phyloP scores from a whole-genome alignment of 1,140 invertebrate species.

The Pissodes strobi region DNA sequence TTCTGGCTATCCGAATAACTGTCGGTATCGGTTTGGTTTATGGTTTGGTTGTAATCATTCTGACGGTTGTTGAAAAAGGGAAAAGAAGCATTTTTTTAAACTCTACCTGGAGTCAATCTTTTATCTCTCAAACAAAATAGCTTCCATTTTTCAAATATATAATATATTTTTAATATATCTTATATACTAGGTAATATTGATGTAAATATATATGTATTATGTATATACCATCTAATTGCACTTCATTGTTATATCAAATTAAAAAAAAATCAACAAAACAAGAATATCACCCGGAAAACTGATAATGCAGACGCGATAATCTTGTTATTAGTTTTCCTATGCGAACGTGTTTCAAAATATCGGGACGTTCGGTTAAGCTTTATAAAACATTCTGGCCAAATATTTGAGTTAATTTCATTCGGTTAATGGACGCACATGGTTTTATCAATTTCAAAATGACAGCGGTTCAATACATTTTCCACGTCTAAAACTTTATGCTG shows the following conservation, averaged over 20 bases:
- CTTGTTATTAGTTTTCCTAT: slow-evolving; percentile 36
- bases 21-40: slow-evolving; percentile 58
- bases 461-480: too few relatives aligned
- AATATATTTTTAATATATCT: slow-evolving; percentile 58
- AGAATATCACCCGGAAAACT: slow-evolving; percentile 42
- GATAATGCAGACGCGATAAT: slow-evolving; percentile 26
- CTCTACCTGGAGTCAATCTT: slow-evolving; percentile 63
- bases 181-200: slow-evolving; percentile 60
- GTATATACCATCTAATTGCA: slow-evolving; percentile 62
- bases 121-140: slow-evolving; percentile 62
- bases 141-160: slow-evolving; percentile 58
- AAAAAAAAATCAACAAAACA: slow-evolving; percentile 41
- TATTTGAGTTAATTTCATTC: too few relatives aligned
- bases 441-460: too few relatives aligned
- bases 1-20: slow-evolving; percentile 43
- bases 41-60: slow-evolving; percentile 55
- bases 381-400: too few relatives aligned
- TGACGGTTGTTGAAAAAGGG: slow-evolving; percentile 56
- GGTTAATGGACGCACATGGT: too few relatives aligned
- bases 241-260: slow-evolving; percentile 58
- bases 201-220: slow-evolving; percentile 60
- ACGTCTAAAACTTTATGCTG: too few relatives aligned
- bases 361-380: too few relatives aligned
- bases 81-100: slow-evolving; percentile 51
- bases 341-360: background rate